Percentiles rank a stretch among this genome's conserved stretches.
Evolutionary conservation across 1,140 invertebrate species (phyloP).

Genomic region (Hetaerina americana): DNA sequence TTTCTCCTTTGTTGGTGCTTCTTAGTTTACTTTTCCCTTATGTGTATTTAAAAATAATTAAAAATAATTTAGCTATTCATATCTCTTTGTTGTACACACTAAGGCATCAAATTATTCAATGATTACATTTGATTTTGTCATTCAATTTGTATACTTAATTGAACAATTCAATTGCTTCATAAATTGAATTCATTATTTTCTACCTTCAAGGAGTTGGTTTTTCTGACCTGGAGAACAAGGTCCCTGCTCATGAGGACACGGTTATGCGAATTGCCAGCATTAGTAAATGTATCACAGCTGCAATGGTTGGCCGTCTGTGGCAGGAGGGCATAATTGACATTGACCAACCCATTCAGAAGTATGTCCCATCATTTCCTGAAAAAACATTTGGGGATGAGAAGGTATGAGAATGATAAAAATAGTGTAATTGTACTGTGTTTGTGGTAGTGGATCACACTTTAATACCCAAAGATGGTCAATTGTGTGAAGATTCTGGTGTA

Average conservation of each 20-base stretch:
- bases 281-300: constrained; percentile 44
- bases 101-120: background rate
- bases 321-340: constrained; percentile 42
- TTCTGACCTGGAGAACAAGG: constrained; percentile 42
- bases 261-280: constrained; percentile 52
- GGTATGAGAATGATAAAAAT: constrained; percentile 17
- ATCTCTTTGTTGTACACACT: background rate
- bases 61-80: background rate
- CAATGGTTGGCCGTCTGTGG: constrained; percentile 36
- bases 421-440: background rate
- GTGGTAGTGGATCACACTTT: too few species aligned
- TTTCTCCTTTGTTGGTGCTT: too few species aligned
- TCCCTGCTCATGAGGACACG: constrained; percentile 33
- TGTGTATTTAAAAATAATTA: background rate
- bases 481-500: too few species aligned
- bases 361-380: constrained; percentile 38
- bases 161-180: too few species aligned
- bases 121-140: background rate
- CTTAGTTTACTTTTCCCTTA: too few species aligned
- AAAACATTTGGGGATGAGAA: constrained; percentile 34
- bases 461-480: too few species aligned
- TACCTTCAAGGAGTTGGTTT: constrained; percentile 36
- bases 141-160: too few species aligned
- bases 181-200: too few species aligned
- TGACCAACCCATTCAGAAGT: constrained; percentile 41